These are phyloP conservation scores for Protobothrops flavoviridis DNA, from an alignment of 2,113 vertebrate genomes.

Conservation along the genomic window DNA sequence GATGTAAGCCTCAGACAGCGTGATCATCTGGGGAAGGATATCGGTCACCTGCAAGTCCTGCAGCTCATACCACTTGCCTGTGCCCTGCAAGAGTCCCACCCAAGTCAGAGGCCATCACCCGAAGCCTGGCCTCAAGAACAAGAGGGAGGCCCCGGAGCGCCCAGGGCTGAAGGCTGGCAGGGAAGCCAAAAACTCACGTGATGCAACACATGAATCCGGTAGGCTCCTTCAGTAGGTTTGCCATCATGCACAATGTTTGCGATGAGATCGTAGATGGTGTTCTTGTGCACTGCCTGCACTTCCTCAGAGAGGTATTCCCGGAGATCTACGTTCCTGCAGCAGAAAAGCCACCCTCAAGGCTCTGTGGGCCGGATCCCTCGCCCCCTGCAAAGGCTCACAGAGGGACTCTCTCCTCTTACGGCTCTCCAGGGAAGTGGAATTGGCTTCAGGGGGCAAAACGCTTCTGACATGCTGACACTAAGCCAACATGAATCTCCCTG, in stretches of 20 bases:
- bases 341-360: too few relatives aligned
- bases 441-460: background rate
- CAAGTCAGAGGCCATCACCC: fast-evolving
- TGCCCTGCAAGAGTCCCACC: slow-evolving; percentile 73
- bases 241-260: slow-evolving; percentile 94
- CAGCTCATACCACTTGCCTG: slow-evolving; percentile 96
- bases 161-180: background rate
- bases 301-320: slow-evolving; percentile 92
- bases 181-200: slow-evolving; percentile 76
- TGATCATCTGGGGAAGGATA: slow-evolving; percentile 98
- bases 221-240: slow-evolving; percentile 89
- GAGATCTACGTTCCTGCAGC: slow-evolving; percentile 78
- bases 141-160: background rate
- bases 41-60: slow-evolving; percentile 96
- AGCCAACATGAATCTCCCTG: background rate
- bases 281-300: slow-evolving; percentile 81
- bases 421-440: background rate
- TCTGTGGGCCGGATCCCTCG: too few relatives aligned
- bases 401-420: background rate
- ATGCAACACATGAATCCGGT: slow-evolving; percentile 93
- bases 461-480: background rate
- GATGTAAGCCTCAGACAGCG: slow-evolving; percentile 93
- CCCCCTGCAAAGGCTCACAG: too few relatives aligned
- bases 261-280: slow-evolving; percentile 90
- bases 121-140: background rate